Percentiles rank a stretch among this genome's conserved stretches.
Evolutionary conservation across 2,113 vertebrate species (phyloP).

Genomic region (Deroptyus accipitrinus): DNA sequence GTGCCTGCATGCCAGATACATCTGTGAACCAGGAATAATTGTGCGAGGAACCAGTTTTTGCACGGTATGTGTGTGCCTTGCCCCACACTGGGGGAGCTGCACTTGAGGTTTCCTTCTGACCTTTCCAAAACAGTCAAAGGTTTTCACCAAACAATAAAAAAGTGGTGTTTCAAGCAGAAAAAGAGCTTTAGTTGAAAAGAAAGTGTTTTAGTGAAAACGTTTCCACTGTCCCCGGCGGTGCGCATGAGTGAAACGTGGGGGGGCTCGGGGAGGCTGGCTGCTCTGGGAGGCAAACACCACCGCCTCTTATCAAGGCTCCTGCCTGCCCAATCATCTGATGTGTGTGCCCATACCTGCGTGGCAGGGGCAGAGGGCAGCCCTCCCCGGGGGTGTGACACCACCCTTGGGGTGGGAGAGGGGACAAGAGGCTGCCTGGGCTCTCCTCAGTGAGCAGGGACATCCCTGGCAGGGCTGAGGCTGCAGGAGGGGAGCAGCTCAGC

Average conservation of each 20-base stretch:
- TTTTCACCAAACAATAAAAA: neutral
- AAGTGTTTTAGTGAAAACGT: neutral
- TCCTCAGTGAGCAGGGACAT: neutral
- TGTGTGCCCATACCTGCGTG: neutral
- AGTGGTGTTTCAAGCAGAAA: neutral
- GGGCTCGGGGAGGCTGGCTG: neutral
- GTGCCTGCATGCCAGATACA: neutral
- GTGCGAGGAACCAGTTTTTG: fast-evolving
- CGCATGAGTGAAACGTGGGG: fast-evolving
- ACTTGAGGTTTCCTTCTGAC: neutral
- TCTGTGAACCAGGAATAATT: too few species aligned
- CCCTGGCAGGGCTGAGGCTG: fast-evolving
- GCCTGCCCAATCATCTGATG: neutral
- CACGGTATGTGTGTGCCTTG: fast-evolving
- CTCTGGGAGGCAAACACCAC: neutral
- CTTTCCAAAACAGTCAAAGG: neutral
- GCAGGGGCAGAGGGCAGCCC: neutral
- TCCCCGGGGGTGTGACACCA: neutral
- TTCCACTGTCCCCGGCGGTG: neutral
- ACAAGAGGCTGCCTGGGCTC: neutral
- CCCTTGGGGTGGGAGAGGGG: neutral
- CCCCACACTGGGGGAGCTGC: fast-evolving
- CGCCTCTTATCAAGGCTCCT: neutral
- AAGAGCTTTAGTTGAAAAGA: neutral
- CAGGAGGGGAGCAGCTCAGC: neutral